A percentile compares a stretch with the other conserved stretches of the same genome.
phyloP scores from a whole-genome alignment of 2,113 vertebrate genomes.

The Istiophorus platypterus region DNA sequence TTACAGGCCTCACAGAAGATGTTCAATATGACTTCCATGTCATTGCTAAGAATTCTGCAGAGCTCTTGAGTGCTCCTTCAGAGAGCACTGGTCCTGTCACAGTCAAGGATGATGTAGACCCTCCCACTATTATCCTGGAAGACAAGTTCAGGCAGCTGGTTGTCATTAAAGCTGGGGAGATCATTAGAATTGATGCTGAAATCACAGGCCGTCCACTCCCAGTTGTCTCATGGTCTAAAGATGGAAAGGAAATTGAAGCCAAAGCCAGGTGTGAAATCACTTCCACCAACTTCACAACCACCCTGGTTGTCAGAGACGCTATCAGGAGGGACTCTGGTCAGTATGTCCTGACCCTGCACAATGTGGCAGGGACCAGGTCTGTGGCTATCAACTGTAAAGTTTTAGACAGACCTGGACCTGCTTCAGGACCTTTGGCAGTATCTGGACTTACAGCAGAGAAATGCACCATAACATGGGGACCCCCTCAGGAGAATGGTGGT shows the following conservation, averaged over 20 bases:
- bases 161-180: conserved; percentile 94
- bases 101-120: conserved; percentile 96
- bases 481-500: conserved; percentile 96
- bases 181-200: conserved; percentile 94
- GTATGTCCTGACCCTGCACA: conserved; percentile 94
- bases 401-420: conserved; percentile 95
- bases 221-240: conserved; percentile 95
- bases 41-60: conserved; percentile 95
- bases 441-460: conserved; percentile 94
- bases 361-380: conserved; percentile 94
- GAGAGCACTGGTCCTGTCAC: conserved; percentile 95
- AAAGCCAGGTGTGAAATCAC: conserved; percentile 94
- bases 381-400: conserved; percentile 95
- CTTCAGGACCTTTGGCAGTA: conserved; percentile 93
- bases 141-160: conserved; percentile 92
- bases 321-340: conserved; percentile 95
- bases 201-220: conserved; percentile 94
- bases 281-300: conserved; percentile 89
- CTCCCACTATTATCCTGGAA: conserved; percentile 95
- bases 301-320: conserved; percentile 91
- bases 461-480: conserved; percentile 94
- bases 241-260: conserved; percentile 94
- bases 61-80: conserved; percentile 92
- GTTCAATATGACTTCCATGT: conserved; percentile 95
- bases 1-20: conserved; percentile 96